Evolutionary conservation across 2,113 vertebrate species (phyloP), one percentile per base, ranked within the genome.

Genomic region (Phrynosoma blainvillii): DNA sequence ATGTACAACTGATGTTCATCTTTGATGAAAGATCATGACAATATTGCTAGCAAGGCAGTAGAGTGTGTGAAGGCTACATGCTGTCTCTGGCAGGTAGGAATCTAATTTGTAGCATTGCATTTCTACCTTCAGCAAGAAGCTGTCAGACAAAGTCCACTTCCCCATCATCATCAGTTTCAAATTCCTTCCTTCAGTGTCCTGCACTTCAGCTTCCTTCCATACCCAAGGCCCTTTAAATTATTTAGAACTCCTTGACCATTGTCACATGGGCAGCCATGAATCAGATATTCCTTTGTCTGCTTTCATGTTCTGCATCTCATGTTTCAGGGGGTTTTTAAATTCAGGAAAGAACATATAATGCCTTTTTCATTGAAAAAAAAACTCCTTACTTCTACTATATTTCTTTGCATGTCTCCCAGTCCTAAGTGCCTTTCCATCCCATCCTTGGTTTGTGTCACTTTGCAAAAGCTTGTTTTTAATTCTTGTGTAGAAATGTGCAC

Each of bases 101-200:
- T 56, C 79, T 47, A 81, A 71, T 81, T 75, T 81, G 79, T 74
- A 36, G 16, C 54, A 74, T 23, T 62, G 52, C 54, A 71, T 71
- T 23, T 56, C 47, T 87, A 30, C 59, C 85, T 71, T 71, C 80
- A 87, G 79, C 77, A 80, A 66, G 4, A 8, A 80, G 77, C 66
- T 87, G 66, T 71, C 85, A 87, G 47, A 42, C 54, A 56, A 79
- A 11, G 65, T 56, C 71, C 68, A 71, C 68, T 73, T 56, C 79
- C 68, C 79, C 66, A 36, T 71, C 78, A 56, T 59, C 78, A 80
- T 80, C 47, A 13, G 68, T 87, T 87, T 80, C 77, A 80, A 73
- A 32, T 36, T 87, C 47, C 52, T 87, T 79, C 78, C 12, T 87
- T 87, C 77, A 87, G 52, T 79, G 77, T 14, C 3, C 84, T 42